Conservation (phyloP, 2,888 invertebrate species). For the Carcina quercana region DNA sequence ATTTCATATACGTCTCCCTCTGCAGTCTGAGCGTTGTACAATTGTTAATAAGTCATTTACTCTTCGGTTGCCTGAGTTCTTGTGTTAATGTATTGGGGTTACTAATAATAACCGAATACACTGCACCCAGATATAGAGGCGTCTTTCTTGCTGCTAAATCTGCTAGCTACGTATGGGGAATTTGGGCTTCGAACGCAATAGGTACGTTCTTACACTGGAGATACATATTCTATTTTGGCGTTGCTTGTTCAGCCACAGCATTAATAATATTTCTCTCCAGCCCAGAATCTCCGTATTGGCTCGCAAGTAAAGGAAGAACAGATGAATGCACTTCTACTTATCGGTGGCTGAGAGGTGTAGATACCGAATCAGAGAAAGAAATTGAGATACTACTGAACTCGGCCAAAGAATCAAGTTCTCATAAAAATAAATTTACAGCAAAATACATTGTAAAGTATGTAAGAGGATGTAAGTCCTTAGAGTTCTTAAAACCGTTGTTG, state of each 20-base stretch:
- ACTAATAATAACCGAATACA: conserved; percentile 5
- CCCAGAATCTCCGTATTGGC: conserved; percentile 20
- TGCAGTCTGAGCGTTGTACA: no score
- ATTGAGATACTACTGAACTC: conserved; percentile 4
- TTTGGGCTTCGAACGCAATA: conserved; percentile 17
- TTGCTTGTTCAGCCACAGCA: conserved; percentile 6
- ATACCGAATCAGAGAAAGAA: conserved; percentile 15
- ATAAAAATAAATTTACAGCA: background rate
- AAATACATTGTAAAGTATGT: no score
- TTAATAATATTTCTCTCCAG: conserved; percentile 12
- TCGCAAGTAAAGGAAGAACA: conserved; percentile 15
- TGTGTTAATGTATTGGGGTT: no score
- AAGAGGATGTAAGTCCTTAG: background rate
- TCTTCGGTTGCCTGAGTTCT: no score
- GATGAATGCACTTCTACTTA: conserved; percentile 5
- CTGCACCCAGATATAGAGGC: conserved; percentile 16
- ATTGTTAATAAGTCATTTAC: no score
- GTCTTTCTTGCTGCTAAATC: conserved; percentile 17
- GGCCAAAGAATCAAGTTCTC: background rate
- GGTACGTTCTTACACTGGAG: conserved; percentile 19
- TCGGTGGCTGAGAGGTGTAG: background rate
- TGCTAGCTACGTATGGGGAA: conserved; percentile 15
- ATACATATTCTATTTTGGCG: conserved; percentile 3
- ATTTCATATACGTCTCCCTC: no score
- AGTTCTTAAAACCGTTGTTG: conserved; percentile 4